Base-by-base conservation (phyloP, 2,113 vertebrate species). In the Carettochelys insculpta region DNA sequence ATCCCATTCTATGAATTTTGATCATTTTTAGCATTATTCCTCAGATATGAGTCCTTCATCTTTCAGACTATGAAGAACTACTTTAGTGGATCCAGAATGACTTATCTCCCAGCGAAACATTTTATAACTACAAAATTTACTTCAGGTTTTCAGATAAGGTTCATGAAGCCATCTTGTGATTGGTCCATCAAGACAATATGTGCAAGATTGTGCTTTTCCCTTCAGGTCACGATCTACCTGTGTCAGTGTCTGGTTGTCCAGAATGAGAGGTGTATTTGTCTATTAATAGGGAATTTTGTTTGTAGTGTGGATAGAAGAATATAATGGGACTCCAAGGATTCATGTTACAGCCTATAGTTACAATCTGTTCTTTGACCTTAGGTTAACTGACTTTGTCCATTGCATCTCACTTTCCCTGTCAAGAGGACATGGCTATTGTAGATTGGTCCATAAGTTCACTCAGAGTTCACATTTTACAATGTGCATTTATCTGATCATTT, bases 311-410 rank as follows among this genome's bases (percentile, higher is more conserved):
- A 2, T 58, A 50, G 90, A 82, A 10, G 77, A 79, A 22, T 6
- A 50, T 5, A 45, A 43, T 34, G 73, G 45, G 80, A 53, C 8
- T 80, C 68, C 58, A 68, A 34, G 71, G 79, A 89, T 50, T 43
- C 1, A 0, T n/a, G 29, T 20, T 53, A 43, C 17, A 68, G 34
- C 34, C 61, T 75, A 17, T 48, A 41, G 45, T 68, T 1, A 0
- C 52, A 29, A 13, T n/a, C 22, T n/a, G n/a, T n/a, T 45, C 50
- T 71, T 17, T 48, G 27, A n/a, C 29, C 11, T 71, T n/a, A 22
- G 3, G 22, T 68, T 84, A n/a, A 76, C 8, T 27, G 41, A 75
- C 38, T 45, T 75, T 24, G 13, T 27, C 43, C 8, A 29, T 29
- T 22, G 13, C 41, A 45, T 22, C 43, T 48, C 77, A 9, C 52